Base-by-base conservation (phyloP, 92 coral and sea anemone genomes). In the Siderastrea radians region DNA sequence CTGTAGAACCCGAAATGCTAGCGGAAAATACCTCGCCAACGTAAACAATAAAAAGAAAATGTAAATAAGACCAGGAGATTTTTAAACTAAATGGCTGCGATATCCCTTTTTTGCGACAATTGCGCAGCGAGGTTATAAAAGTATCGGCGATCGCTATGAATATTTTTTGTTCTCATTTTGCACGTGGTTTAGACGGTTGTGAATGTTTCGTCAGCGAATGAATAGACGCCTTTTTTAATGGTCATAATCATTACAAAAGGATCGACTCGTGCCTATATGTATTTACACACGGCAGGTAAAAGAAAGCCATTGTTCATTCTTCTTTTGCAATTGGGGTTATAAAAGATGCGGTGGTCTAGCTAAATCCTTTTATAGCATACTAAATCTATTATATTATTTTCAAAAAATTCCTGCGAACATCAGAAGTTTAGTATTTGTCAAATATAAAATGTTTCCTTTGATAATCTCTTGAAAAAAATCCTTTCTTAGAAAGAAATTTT, bases 211-310 rank as follows among this genome's bases (percentile, higher is more conserved):
- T 48, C 65, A 70, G 12, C 48, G 57, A 54, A 49, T 82, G 86
- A 82, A 84, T 84, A 84, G 95, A 92, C 87, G 80, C 87, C 72
- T 68, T 82, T 79, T 92, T 77, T 72, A 92, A 88, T 84, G 88
- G 84, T 65, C 63, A 87, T 83, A 86, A 88, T 59, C 65, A 82
- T 88, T 75, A 88, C 81, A 92, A 91, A 86, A 72, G 67, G 82
- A 50, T 59, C 50, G 84, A 85, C 90, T 85, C 92, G 87, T 84
- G 79, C 82, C 90, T 89, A 48, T 74, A 79, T 83, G 82, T 83
- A 69, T 67, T 78, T 88, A 85, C 92, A 92, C 91, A 92, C 84
- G 95, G 95, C 95, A 85, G 90, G 84, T 92, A 60, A 84, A 79
- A 63, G 78, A 85, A 92, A 75, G 77, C 72, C 80, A 84, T 84